Evolutionary conservation across 2,888 invertebrate species (phyloP).

Genomic region (Gerris lacustris): DNA sequence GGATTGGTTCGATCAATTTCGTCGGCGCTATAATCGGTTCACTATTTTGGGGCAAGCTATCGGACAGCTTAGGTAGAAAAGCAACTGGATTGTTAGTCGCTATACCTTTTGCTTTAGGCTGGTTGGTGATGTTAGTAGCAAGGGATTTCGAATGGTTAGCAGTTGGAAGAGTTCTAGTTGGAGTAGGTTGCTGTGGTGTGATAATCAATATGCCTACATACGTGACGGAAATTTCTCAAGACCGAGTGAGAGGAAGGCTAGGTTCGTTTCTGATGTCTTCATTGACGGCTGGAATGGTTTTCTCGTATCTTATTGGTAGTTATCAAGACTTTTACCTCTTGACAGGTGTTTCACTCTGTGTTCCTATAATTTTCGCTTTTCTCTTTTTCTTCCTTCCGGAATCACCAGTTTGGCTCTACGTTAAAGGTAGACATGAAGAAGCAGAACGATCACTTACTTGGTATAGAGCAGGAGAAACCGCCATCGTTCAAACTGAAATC

Average conservation of each 20-base stretch:
- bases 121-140: conserved; percentile 45
- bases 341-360: conserved; percentile 41
- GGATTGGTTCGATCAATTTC: conserved; percentile 46
- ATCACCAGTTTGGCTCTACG: conserved; percentile 45
- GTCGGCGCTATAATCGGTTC: conserved; percentile 44
- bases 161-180: conserved; percentile 45
- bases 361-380: conserved; percentile 41
- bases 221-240: conserved; percentile 50
- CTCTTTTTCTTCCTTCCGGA: conserved; percentile 46
- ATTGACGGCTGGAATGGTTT: conserved; percentile 43
- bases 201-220: conserved; percentile 49
- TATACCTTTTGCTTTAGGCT: conserved; percentile 46
- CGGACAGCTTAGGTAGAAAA: conserved; percentile 45
- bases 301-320: conserved; percentile 43
- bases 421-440: conserved; percentile 39
- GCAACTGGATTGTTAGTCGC: conserved; percentile 42
- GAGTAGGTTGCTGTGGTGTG: conserved; percentile 45
- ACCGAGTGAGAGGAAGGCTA: conserved; percentile 41
- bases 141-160: conserved; percentile 39
- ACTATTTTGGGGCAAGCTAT: conserved; percentile 39
- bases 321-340: conserved; percentile 41
- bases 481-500: conserved; percentile 27
- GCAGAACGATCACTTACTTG: conserved; percentile 35
- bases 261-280: conserved; percentile 46
- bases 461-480: conserved; percentile 30